Evolutionary conservation across 2,888 invertebrate species (phyloP), one percentile per base, ranked within the genome.

Genomic region (Lapara coniferarum): DNA sequence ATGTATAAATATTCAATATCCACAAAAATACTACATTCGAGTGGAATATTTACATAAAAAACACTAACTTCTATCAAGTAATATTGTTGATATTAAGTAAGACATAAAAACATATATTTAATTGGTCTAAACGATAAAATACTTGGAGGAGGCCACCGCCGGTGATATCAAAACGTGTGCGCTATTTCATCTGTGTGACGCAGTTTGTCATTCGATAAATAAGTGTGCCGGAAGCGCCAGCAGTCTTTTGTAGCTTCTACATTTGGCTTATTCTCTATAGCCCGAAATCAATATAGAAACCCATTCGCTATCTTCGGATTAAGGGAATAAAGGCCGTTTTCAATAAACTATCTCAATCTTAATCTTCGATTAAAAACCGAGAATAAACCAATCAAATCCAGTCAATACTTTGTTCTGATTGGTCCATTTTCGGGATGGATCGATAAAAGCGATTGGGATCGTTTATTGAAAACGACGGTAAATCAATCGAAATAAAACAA

Each of bases 241-340:
- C 49, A 63, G 63, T 63, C 63, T 63, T 63, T 63, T 10, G n/a
- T 46, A 63, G 63, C 63, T 49, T 63, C 63, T 63, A 63, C 63
- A 63, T 63, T 63, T 63, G 63, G 63, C 63, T 63, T 63, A 63
- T 19, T 49, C 6, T 19, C 46, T 63, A 63, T 10, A 46, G 37
- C 37, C 37, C 5, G 37, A 37, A 37, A 37, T 37, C 37, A 37
- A 37, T 37, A 37, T 3, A 37, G 25, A 25, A 7, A 7, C 37
- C 37, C 37, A 37, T 37, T 37, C 37, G 37, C 37, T 37, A 37
- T 37, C 25, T 25, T 25, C 25, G 25, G 25, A 25, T 25, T 25
- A 25, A 25, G 25, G 25, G 25, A 25, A 25, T 25, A 25, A 25
- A 25, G 25, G 25, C 25, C 25, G 25, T 25, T 25, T 25, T 25